phyloP scores from a whole-genome alignment of 2,888 invertebrate species.

The Drosophila setosimentum region DNA sequence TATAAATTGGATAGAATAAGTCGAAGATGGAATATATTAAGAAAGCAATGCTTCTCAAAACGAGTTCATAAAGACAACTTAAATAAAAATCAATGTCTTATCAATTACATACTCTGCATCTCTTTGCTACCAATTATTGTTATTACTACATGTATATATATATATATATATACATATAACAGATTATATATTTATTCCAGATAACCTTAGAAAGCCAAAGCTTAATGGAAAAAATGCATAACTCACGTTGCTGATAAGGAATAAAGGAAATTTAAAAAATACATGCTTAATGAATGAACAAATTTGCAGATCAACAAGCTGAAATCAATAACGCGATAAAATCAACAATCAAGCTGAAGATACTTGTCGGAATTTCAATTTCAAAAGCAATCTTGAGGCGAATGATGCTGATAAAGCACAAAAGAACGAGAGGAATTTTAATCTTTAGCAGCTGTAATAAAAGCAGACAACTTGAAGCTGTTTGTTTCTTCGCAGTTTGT shows the following conservation, averaged over 20 bases:
- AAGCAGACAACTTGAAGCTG: neutral
- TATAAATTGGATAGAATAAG: neutral
- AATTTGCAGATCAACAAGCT: conserved; percentile 15
- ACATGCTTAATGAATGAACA: neutral
- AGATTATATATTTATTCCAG: neutral
- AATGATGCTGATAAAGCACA: conserved; percentile 30
- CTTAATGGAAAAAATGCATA: neutral
- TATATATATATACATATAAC: neutral
- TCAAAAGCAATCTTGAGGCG: conserved; percentile 2
- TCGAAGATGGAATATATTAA: neutral
- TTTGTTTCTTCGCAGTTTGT: conserved; percentile 8
- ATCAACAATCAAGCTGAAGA: conserved; percentile 4
- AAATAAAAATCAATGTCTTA: neutral
- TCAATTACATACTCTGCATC: neutral
- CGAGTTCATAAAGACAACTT: neutral
- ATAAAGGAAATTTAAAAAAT: neutral
- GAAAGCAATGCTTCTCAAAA: neutral
- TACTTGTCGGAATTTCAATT: conserved; percentile 7
- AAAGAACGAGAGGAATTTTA: neutral
- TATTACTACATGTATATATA: neutral
- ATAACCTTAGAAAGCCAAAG: neutral
- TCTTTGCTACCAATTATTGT: neutral
- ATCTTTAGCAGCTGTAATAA: conserved; percentile 22
- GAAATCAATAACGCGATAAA: neutral
- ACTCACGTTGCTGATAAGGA: conserved; percentile 11